A percentile compares a stretch with the other conserved stretches of the same genome.
Conservation (phyloP, 2,797 vertebrate genomes). For the Onychomys torridus region DNA sequence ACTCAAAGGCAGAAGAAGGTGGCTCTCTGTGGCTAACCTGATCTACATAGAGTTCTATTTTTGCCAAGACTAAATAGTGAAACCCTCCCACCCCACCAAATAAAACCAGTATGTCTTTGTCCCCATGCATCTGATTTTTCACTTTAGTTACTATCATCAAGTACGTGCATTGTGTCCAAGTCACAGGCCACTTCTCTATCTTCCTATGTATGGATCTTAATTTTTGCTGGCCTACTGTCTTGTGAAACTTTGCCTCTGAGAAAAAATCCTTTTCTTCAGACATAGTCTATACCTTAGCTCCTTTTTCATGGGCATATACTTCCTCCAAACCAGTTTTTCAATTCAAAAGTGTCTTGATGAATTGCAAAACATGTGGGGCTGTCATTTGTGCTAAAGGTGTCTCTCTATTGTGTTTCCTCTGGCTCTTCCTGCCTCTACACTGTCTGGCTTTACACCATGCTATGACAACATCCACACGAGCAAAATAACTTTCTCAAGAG, state of each 20-base stretch:
- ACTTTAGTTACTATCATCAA: neutral
- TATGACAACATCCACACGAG: neutral
- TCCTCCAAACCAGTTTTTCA: neutral
- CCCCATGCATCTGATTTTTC: neutral
- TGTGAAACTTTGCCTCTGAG: neutral
- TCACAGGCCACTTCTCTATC: neutral
- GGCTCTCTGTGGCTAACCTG: neutral
- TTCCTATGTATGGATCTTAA: neutral
- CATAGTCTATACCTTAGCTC: too few relatives aligned
- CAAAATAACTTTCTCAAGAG: neutral
- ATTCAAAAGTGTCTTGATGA: neutral
- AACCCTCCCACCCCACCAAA: neutral
- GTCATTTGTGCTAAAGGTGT: neutral
- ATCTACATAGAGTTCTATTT: neutral
- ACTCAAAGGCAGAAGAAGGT: neutral
- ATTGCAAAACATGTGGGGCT: neutral
- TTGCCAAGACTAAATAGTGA: neutral
- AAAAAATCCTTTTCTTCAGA: neutral
- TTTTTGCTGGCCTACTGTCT: neutral
- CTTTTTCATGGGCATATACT: neutral
- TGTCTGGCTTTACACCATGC: neutral
- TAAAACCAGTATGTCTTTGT: neutral
- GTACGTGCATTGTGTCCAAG: neutral
- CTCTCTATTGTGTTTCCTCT: neutral
- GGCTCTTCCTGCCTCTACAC: neutral